Evolutionary conservation across 2,113 vertebrate genomes (phyloP).

Genomic region (Centropristis striata): DNA sequence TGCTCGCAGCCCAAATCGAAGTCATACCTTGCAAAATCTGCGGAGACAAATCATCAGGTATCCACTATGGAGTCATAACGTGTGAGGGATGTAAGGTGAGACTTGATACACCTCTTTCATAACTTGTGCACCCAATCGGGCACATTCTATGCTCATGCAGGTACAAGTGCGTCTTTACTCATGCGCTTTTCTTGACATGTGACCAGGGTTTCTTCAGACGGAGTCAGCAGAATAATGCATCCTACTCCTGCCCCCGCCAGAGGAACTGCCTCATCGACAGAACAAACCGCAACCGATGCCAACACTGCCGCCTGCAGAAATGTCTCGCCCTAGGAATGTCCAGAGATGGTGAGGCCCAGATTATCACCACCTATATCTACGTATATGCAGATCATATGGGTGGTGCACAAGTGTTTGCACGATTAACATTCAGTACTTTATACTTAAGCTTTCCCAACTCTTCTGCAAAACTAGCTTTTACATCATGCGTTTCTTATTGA

Average conservation of each 20-base stretch:
- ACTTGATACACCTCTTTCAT: neutral
- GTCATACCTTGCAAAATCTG: constrained; percentile 99
- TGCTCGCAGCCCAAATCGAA: constrained; percentile 98
- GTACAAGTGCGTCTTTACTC: constrained; percentile 8
- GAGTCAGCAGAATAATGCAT: constrained; percentile 99
- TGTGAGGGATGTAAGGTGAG: constrained; percentile 99
- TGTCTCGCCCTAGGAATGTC: constrained; percentile 99
- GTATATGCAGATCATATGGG: neutral
- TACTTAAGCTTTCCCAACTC: neutral
- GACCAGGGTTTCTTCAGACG: constrained; percentile 97
- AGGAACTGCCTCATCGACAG: constrained; percentile 99
- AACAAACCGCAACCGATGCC: constrained; percentile 99
- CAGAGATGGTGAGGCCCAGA: constrained; percentile 92
- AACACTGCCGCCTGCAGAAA: constrained; percentile 99
- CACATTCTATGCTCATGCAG: neutral
- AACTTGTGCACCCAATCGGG: neutral
- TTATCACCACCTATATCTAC: neutral
- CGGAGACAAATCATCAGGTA: constrained; percentile 99
- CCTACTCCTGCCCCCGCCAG: constrained; percentile 98
- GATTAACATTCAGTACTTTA: neutral
- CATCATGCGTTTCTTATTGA: neutral
- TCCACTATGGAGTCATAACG: constrained; percentile 99
- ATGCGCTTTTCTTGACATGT: constrained; percentile 29
- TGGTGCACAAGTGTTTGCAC: neutral
- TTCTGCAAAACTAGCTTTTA: neutral